These are phyloP conservation scores for Baryphthengus martii DNA, from an alignment of 2,113 vertebrate species.

Conservation along the genomic window DNA sequence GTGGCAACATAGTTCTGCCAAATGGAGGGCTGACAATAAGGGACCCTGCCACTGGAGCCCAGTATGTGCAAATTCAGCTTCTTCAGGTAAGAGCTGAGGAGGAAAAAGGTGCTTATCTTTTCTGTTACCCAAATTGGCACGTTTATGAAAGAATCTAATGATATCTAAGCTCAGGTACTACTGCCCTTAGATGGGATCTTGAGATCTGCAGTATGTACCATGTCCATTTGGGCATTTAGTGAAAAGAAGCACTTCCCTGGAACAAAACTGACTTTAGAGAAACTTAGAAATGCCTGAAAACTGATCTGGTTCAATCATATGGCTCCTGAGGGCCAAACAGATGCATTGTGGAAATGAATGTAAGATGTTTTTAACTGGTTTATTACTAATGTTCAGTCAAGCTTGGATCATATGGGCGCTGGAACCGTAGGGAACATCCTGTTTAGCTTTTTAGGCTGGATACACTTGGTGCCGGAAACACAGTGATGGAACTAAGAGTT, in stretches of 20 bases:
- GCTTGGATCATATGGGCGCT: neutral
- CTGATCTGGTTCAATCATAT: neutral
- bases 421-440: neutral
- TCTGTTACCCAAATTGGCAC: neutral
- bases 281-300: neutral
- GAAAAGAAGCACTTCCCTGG: neutral
- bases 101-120: neutral
- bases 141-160: neutral
- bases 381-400: neutral
- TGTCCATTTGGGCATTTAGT: neutral
- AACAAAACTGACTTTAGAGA: neutral
- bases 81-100: conserved; percentile 82
- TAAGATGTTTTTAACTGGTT: neutral
- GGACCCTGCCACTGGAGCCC: conserved; percentile 80
- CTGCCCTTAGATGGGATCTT: neutral
- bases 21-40: conserved; percentile 79
- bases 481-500: neutral
- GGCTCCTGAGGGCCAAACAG: neutral
- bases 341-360: neutral
- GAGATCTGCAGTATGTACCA: neutral
- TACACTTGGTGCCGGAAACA: neutral
- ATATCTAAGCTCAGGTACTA: neutral
- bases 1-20: conserved; percentile 72
- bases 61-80: conserved; percentile 90
- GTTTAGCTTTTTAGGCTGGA: neutral